Percentiles rank a stretch among this genome's conserved stretches.
These are phyloP conservation scores for Labeo rohita DNA, from an alignment of 2,113 vertebrate genomes.

Conservation along the genomic window DNA sequence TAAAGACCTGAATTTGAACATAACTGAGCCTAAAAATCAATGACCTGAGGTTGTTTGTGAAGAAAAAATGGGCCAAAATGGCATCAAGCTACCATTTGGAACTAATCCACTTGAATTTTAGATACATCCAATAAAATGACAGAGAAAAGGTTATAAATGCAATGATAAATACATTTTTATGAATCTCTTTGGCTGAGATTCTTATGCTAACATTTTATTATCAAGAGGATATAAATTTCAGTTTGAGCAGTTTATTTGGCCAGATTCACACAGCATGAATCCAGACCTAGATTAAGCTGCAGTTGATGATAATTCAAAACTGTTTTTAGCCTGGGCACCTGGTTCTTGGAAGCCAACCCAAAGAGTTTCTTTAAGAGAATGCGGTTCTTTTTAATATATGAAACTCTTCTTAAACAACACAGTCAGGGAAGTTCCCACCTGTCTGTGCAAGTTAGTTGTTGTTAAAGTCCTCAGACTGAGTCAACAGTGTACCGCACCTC, in stretches of 20 bases:
- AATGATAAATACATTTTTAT: too few species aligned
- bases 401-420: background rate
- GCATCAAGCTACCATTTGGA: background rate
- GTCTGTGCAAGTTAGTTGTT: background rate
- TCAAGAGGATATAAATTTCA: too few species aligned
- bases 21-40: background rate
- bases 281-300: background rate
- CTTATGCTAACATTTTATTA: too few species aligned
- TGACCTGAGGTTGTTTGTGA: background rate
- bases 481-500: background rate
- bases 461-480: slow-evolving; percentile 6
- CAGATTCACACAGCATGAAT: background rate
- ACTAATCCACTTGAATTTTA: background rate
- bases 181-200: too few species aligned
- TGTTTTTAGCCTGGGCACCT: background rate
- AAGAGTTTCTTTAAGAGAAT: background rate
- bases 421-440: slow-evolving; percentile 20
- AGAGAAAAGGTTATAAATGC: background rate
- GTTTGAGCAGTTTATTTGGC: too few species aligned
- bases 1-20: background rate
- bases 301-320: too few species aligned
- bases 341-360: background rate
- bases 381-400: background rate
- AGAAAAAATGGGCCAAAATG: background rate
- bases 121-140: background rate